These are phyloP conservation scores for Rhinolophus sinicus DNA, from an alignment of 2,113 vertebrate species.

Conservation along the genomic window DNA sequence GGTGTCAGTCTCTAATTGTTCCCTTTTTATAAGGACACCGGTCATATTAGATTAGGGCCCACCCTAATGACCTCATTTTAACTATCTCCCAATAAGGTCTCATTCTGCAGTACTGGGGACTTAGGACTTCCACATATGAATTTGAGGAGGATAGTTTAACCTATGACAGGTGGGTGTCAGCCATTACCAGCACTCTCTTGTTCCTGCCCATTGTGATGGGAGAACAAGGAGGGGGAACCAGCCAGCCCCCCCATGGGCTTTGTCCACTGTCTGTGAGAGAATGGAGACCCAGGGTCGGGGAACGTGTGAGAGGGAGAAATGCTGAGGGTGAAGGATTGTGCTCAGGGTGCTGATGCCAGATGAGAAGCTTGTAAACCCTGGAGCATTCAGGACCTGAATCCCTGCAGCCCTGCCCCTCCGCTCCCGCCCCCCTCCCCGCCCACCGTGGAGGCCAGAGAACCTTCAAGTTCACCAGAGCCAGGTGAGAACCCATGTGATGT, in stretches of 20 bases:
- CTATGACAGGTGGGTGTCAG: neutral
- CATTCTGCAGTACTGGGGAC: neutral
- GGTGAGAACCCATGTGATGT: neutral
- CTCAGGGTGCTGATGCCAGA: neutral
- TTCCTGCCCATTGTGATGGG: neutral
- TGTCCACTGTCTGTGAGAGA: neutral
- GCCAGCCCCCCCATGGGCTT: neutral
- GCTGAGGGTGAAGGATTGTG: neutral
- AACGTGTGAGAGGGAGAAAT: neutral
- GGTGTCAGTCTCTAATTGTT: neutral
- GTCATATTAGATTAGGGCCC: no score
- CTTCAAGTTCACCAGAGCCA: neutral
- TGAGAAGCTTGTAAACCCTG: neutral
- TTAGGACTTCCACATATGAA: neutral
- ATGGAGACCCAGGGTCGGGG: neutral
- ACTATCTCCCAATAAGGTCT: neutral
- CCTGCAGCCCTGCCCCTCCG: neutral
- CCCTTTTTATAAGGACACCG: neutral
- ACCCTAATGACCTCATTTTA: neutral
- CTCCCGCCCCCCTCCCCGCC: no score
- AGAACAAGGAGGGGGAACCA: neutral
- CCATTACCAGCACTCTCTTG: neutral
- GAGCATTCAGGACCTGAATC: neutral
- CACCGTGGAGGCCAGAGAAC: neutral
- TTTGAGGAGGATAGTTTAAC: neutral